A percentile compares a stretch with the other conserved stretches of the same genome.
Evolutionary conservation across 2,888 invertebrate species (phyloP).

Genomic region (Macrophya annulata): DNA sequence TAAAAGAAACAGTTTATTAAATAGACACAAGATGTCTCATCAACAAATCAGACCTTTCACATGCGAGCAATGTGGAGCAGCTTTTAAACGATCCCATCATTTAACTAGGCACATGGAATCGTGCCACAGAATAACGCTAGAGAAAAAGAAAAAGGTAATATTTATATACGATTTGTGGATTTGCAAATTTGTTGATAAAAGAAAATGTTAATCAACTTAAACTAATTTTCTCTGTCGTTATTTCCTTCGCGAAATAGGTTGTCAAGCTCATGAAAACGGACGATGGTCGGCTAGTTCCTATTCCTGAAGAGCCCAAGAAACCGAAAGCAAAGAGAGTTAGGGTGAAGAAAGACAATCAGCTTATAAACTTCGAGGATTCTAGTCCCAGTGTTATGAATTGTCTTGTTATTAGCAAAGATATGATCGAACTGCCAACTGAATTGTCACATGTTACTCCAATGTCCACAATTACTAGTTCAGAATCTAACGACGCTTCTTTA

Average conservation of each 20-base stretch:
- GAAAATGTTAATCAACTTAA: not conserved
- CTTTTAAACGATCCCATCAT: slow-evolving; percentile 76
- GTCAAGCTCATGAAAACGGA: slow-evolving; percentile 72
- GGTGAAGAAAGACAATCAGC: slow-evolving; percentile 49
- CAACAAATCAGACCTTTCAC: slow-evolving; percentile 75
- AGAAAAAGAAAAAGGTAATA: slow-evolving; percentile 71
- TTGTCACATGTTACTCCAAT: slow-evolving; percentile 43
- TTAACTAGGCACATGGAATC: slow-evolving; percentile 75
- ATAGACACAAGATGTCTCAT: slow-evolving; percentile 74
- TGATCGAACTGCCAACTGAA: slow-evolving; percentile 36
- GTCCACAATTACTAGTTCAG: slow-evolving; percentile 47
- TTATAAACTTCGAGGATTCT: slow-evolving; percentile 12
- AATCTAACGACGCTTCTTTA: slow-evolving; percentile 14
- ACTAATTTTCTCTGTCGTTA: not conserved
- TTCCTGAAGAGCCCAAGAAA: slow-evolving; percentile 69
- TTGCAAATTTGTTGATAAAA: not conserved
- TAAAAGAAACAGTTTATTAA: slow-evolving; percentile 75
- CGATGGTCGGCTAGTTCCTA: slow-evolving; percentile 70
- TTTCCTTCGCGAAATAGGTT: slow-evolving; percentile 61
- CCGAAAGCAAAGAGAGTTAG: slow-evolving; percentile 59
- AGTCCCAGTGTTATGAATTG: slow-evolving; percentile 20
- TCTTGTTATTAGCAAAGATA: slow-evolving; percentile 28
- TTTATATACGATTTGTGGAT: not conserved
- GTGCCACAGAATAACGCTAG: slow-evolving; percentile 71
- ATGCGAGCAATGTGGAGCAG: slow-evolving; percentile 73